Base-by-base conservation (phyloP, 2,888 invertebrate genomes). In the Brachylomia viminalis region DNA sequence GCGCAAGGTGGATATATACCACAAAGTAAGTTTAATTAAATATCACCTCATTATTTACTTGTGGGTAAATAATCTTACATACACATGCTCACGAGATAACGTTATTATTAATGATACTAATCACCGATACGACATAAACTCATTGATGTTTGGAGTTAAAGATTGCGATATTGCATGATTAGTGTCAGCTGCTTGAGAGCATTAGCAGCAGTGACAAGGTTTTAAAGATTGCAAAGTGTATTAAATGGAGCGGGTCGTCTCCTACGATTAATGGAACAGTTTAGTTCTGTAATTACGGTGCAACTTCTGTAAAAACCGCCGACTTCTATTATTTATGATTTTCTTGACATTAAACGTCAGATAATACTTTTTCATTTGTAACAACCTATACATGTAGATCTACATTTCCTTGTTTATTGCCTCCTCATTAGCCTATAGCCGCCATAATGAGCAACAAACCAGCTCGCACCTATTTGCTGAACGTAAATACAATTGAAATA, bases 401-500 rank as follows among this genome's bases (percentile, higher is more conserved):
- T 15, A 20, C 42, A 45, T 30, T 61, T 64, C 45, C 33, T 73
- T 47, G 58, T 72, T 66, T 38, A 52, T n/a, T 3, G 49, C 17
- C 33, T 61, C 47, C 66, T 81, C 64, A 78, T 84, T 82, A 82
- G 72, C 23, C 20, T 59, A n/a, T 45, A 58, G 23, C 54, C 56
- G 56, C 8, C 56, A 73, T 84, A 84, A 84, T 79, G 85, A 84
- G 85, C 78, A 52, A 61, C 73, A 67, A 75, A 30, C 80, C 76
- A 77, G 67, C 70, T 67, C 47, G 59, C 72, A 59, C 74, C 74
- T 81, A 81, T 80, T 83, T 72, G 81, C 72, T 74, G 75, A 68
- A 77, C 83, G 77, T 87, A 83, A 86, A 80, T 83, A 85, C 83
- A 87, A 85, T 85, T 88, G 84, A 87, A 87, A 86, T 85, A 86